These are phyloP conservation scores for Cathartes aura DNA, from an alignment of 2,113 vertebrate genomes.

Conservation along the genomic window DNA sequence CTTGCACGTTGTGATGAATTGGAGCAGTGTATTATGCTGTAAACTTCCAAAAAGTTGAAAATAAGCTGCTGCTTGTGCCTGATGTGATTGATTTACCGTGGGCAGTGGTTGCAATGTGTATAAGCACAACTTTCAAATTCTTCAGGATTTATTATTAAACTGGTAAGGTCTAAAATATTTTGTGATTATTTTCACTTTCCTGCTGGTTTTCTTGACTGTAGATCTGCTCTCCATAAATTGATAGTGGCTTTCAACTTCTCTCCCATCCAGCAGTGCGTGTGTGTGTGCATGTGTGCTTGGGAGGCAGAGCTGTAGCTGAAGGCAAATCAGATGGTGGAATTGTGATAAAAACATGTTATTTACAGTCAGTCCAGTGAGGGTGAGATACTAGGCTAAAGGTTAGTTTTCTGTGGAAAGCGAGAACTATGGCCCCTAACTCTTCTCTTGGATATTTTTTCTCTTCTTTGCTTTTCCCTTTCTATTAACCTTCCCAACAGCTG, in stretches of 20 bases:
- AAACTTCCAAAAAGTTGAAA: not conserved
- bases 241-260: not conserved
- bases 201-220: not conserved
- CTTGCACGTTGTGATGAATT: not conserved
- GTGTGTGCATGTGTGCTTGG: not conserved
- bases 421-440: not conserved
- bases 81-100: not conserved
- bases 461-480: not conserved
- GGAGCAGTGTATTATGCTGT: not conserved
- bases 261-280: rapidly evolving
- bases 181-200: not conserved
- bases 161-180: not conserved
- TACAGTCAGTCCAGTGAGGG: not conserved
- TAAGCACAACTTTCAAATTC: not conserved
- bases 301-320: not conserved
- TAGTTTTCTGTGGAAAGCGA: not conserved
- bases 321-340: not conserved
- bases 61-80: not conserved
- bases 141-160: not conserved
- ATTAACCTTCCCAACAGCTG: not conserved
- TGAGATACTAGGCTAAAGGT: not conserved
- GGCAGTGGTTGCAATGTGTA: not conserved
- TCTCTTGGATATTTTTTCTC: not conserved
- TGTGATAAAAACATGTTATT: not conserved
- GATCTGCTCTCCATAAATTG: not conserved